Conservation (phyloP, 2,797 vertebrate genomes). For the Lutjanus campechanus region DNA sequence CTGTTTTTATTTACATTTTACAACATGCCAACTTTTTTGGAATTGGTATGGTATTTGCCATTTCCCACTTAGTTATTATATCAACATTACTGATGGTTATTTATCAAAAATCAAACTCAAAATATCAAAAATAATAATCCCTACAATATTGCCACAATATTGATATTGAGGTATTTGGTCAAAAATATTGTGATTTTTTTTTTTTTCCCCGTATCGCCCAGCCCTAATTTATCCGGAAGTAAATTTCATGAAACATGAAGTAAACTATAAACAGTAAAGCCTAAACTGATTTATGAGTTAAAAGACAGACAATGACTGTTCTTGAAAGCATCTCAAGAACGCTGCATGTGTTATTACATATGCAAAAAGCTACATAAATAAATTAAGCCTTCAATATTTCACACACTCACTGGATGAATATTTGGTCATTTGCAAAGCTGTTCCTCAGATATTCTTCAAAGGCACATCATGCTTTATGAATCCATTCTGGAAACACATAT, state of each 20-base stretch:
- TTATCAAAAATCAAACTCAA: too few species aligned
- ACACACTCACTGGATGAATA: conserved; percentile 40
- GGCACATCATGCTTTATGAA: conserved; percentile 55
- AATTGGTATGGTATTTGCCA: too few species aligned
- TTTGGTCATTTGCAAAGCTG: conserved; percentile 40
- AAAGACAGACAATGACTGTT: conserved; percentile 31
- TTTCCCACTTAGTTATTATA: too few species aligned
- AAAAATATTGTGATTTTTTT: too few species aligned
- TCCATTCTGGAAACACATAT: conserved; percentile 57
- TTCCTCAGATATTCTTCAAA: conserved; percentile 53
- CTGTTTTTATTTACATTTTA: too few species aligned
- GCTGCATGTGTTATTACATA: conserved; percentile 31
- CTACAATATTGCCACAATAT: too few species aligned
- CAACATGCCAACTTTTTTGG: too few species aligned
- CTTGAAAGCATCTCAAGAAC: conserved; percentile 16
- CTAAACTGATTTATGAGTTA: conserved; percentile 19
- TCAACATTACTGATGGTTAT: too few species aligned
- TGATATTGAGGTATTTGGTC: too few species aligned
- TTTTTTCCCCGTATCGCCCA: too few species aligned
- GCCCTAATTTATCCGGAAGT: background rate
- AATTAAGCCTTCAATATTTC: conserved; percentile 71
- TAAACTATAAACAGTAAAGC: conserved; percentile 24
- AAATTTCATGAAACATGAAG: conserved; percentile 12
- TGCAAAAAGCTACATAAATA: conserved; percentile 70
- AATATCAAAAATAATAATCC: too few species aligned